Base-by-base conservation (phyloP, 2,888 invertebrate species). In the Ferdinandea cuprea region DNA sequence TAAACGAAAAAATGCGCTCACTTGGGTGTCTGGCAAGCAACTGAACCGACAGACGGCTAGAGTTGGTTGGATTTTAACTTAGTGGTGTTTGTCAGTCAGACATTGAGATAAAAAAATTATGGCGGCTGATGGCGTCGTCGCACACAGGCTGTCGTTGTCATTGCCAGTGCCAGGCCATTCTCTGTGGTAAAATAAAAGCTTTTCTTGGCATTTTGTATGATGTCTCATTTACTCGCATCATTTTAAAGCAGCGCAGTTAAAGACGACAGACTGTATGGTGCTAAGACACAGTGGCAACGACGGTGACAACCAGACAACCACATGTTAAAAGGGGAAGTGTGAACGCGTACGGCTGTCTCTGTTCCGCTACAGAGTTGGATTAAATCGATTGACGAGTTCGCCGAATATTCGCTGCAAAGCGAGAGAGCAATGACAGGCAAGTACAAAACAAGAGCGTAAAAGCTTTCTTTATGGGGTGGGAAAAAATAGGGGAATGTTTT, bases 21-120 rank as follows among this genome's bases (percentile, higher is more conserved):
- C 72, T 73, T 78, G 68, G 65, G 68, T 78, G 83, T 83, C 83
- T 78, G 72, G 68, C 68, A 72, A 83, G 78, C 83, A 78, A 83
- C 83, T 83, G 83, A 83, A 48, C 30, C 68, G 72, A 72, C 66
- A 58, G 71, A 73, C 78, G 72, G 78, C 21, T n/a, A 40, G 72
- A 56, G 68, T 48, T 83, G 78, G 21, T 83, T 73, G 72, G 68
- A 83, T 78, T 77, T 78, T 63, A 63, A 83, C 72, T 73, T 68
- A 76, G 65, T 76, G 50, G 40, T 50, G 54, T 48, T 48, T 46
- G 44, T 8, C 44, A 54, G 44, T 28, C 37, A 59, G 40, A 21
- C 40, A 61, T 11, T 11, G 30, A 58, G 19, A 58, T 30, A 58
- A 37, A 48, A 17, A 46, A 48, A 17, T 13, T 9, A 15, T 46